Evolutionary conservation across 2,797 vertebrate species (phyloP).

Genomic region (Oryzias sinensis): DNA sequence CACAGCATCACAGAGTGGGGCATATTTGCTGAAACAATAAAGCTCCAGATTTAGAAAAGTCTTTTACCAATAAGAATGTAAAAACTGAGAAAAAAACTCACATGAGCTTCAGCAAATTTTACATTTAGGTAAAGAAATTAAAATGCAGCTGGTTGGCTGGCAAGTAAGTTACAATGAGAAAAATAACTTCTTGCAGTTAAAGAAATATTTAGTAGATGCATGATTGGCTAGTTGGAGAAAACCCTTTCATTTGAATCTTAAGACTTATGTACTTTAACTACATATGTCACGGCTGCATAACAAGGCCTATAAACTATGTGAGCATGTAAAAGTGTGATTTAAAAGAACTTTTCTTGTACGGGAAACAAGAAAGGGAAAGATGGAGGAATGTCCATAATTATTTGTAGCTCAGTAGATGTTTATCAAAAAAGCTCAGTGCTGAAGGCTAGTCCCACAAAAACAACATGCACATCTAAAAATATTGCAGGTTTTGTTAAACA

Average conservation of each 20-base stretch:
- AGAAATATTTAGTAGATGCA: slow-evolving; percentile 47
- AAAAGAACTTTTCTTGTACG: slow-evolving; percentile 25
- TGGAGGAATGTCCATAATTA: slow-evolving; percentile 18
- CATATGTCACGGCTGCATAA: background rate
- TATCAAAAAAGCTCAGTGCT: slow-evolving; percentile 17
- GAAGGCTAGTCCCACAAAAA: slow-evolving; percentile 36
- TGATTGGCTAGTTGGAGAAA: slow-evolving; percentile 25
- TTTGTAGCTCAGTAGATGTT: slow-evolving; percentile 22
- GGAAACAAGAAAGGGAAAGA: slow-evolving; percentile 8
- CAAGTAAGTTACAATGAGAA: slow-evolving; percentile 37
- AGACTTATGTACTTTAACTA: background rate
- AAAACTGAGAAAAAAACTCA: slow-evolving; percentile 19
- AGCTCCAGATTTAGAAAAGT: slow-evolving; percentile 50
- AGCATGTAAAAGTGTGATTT: slow-evolving; percentile 9
- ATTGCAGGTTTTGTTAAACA: slow-evolving; percentile 13
- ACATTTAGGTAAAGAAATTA: slow-evolving; percentile 27
- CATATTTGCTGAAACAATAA: slow-evolving; percentile 37
- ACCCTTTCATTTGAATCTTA: slow-evolving; percentile 9
- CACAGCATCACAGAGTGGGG: slow-evolving; percentile 35
- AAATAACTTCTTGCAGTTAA: slow-evolving; percentile 32
- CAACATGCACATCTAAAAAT: slow-evolving; percentile 52
- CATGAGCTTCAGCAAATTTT: slow-evolving; percentile 35
- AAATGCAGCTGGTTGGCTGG: slow-evolving; percentile 46
- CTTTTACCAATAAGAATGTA: slow-evolving; percentile 22
- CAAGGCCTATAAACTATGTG: background rate